Evolutionary conservation across 2,888 invertebrate species (phyloP).

Genomic region (Heteromyza rotundicornis): DNA sequence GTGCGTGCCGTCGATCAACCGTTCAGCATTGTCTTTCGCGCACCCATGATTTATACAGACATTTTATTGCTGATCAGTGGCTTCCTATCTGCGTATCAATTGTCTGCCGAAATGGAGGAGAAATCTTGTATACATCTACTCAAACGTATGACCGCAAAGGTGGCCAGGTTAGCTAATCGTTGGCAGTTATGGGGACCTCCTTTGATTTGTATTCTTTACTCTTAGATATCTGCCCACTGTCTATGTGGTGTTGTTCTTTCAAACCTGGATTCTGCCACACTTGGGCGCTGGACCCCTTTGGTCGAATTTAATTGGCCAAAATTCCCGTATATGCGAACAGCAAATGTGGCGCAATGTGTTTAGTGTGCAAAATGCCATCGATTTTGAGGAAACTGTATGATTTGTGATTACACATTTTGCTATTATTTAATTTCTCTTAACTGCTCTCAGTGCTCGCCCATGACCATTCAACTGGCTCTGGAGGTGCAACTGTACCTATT

Average conservation of each 20-base stretch:
- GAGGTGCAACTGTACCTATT: slow-evolving; percentile 76
- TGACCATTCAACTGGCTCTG: slow-evolving; percentile 76
- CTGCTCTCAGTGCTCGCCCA: slow-evolving; percentile 74
- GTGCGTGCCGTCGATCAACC: slow-evolving; percentile 66
- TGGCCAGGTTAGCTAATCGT: slow-evolving; percentile 67
- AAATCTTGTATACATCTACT: slow-evolving; percentile 67
- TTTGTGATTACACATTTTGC: not conserved
- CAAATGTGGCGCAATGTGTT: slow-evolving; percentile 74
- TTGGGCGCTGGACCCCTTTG: slow-evolving; percentile 72
- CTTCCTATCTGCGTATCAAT: slow-evolving; percentile 69
- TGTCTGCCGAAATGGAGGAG: slow-evolving; percentile 65
- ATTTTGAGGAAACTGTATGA: slow-evolving; percentile 72
- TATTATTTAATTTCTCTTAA: not conserved
- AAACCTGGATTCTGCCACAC: slow-evolving; percentile 72
- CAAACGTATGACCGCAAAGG: slow-evolving; percentile 67
- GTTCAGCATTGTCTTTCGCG: slow-evolving; percentile 68
- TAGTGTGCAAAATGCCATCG: slow-evolving; percentile 73
- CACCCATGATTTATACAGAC: slow-evolving; percentile 72
- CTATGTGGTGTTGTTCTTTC: slow-evolving; percentile 70
- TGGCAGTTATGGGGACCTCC: too few species aligned
- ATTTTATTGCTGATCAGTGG: slow-evolving; percentile 73
- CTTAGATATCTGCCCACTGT: slow-evolving; percentile 71
- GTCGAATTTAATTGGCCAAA: slow-evolving; percentile 69
- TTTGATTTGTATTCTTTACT: slow-evolving; percentile 41
- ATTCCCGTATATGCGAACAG: slow-evolving; percentile 70